Percentiles rank a stretch among this genome's conserved stretches.
Evolutionary conservation across 2,888 invertebrate species (phyloP).

Genomic region (Lobophora halterata): DNA sequence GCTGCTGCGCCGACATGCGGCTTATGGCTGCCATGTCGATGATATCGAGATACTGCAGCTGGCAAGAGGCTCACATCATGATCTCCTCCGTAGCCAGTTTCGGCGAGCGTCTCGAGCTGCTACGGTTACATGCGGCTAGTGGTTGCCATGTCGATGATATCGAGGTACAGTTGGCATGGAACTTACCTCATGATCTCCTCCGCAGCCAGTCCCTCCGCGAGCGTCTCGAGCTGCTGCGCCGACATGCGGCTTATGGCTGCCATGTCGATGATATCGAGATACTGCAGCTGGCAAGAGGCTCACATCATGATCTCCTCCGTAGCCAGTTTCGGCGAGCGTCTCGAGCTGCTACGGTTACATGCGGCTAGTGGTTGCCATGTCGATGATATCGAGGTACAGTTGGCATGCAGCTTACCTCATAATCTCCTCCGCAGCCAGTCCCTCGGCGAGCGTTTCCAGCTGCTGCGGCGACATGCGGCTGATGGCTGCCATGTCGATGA

Average conservation of each 20-base stretch:
- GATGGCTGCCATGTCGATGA: slow-evolving; percentile 75
- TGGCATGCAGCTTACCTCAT: slow-evolving; percentile 64
- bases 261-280: slow-evolving; percentile 71
- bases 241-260: slow-evolving; percentile 75
- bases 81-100: too few species aligned
- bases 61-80: too few species aligned
- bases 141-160: too few species aligned
- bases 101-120: too few species aligned
- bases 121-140: too few species aligned
- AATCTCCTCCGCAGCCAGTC: slow-evolving; percentile 72
- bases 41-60: too few species aligned
- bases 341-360: too few species aligned
- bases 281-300: slow-evolving; percentile 28
- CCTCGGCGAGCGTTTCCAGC: slow-evolving; percentile 68
- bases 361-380: too few species aligned
- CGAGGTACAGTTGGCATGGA: too few species aligned
- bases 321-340: slow-evolving; percentile 67
- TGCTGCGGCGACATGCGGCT: slow-evolving; percentile 74
- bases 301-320: slow-evolving; percentile 77
- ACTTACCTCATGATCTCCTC: slow-evolving; percentile 74
- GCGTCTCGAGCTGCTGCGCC: slow-evolving; percentile 66
- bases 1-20: too few species aligned
- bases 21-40: too few species aligned
- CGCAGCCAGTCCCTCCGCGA: slow-evolving; percentile 73
- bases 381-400: too few species aligned